These are phyloP conservation scores for Tachina lurida DNA, from an alignment of 2,888 invertebrate genomes.

Conservation along the genomic window DNA sequence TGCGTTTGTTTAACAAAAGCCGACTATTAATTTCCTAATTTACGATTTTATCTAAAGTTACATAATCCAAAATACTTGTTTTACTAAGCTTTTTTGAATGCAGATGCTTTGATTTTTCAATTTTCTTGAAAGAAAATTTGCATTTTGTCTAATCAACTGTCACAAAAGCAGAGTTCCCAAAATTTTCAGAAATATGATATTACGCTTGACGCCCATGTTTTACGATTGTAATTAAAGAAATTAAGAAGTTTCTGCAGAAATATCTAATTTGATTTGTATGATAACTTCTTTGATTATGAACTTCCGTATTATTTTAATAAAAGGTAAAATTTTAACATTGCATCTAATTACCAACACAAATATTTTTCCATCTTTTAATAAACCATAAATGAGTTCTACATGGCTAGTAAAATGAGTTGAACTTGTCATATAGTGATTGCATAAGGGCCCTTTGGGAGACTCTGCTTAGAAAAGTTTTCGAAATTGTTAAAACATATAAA, in stretches of 20 bases:
- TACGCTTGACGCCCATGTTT: neutral
- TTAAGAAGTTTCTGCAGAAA: neutral
- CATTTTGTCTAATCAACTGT: conserved; percentile 44
- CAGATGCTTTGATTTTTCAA: conserved; percentile 50
- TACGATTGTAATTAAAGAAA: neutral
- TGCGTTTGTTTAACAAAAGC: conserved; percentile 11
- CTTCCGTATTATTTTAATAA: no score
- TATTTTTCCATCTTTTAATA: no score
- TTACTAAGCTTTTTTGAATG: conserved; percentile 52
- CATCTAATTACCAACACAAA: no score
- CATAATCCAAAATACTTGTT: conserved; percentile 25
- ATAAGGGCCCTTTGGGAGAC: conserved; percentile 18
- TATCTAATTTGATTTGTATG: neutral
- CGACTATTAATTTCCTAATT: neutral
- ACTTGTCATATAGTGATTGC: neutral
- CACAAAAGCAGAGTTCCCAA: conserved; percentile 37
- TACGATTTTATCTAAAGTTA: neutral
- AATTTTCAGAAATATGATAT: neutral
- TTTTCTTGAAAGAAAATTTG: conserved; percentile 57
- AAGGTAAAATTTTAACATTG: no score
- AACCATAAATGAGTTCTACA: no score
- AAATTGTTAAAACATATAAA: conserved; percentile 16
- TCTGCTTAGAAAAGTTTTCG: conserved; percentile 33
- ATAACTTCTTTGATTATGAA: no score
- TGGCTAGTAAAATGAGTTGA: neutral